phyloP scores from a whole-genome alignment of 2,797 vertebrate species.

The Microctenopoma stevenorrisi region DNA sequence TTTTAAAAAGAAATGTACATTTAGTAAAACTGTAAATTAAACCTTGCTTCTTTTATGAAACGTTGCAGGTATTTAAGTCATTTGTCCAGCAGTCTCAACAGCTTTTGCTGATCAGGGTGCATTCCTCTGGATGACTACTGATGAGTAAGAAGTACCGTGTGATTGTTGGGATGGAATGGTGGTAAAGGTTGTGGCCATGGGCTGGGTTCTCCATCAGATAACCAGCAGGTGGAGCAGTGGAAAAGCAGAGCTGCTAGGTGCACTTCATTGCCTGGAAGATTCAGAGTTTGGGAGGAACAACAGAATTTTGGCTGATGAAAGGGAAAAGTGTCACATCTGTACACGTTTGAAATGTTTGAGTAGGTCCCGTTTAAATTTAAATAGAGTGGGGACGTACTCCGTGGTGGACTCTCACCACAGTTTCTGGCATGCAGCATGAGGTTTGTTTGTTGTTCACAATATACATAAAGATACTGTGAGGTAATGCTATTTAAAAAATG shows the following conservation, averaged over 20 bases:
- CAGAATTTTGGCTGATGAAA: conserved; percentile 26
- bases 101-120: neutral
- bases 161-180: conserved; percentile 17
- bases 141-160: conserved; percentile 12
- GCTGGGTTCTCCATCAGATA: conserved; percentile 34
- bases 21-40: conserved; percentile 99
- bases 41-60: conserved; percentile 94
- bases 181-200: neutral
- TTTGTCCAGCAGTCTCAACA: conserved; percentile 32
- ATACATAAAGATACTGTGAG: conserved; percentile 19
- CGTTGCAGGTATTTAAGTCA: conserved; percentile 10
- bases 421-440: conserved; percentile 5
- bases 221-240: conserved; percentile 78
- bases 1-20: conserved; percentile 99
- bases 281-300: conserved; percentile 48
- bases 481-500: conserved; percentile 27
- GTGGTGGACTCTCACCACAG: neutral
- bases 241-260: conserved; percentile 26
- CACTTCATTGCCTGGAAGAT: neutral
- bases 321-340: conserved; percentile 32
- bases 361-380: neutral
- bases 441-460: conserved; percentile 21
- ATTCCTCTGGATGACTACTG: conserved; percentile 41
- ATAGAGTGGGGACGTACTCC: neutral
- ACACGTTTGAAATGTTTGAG: conserved; percentile 23